These are phyloP conservation scores for Luffia ferchaultella DNA, from an alignment of 2,888 invertebrate genomes.

Conservation along the genomic window DNA sequence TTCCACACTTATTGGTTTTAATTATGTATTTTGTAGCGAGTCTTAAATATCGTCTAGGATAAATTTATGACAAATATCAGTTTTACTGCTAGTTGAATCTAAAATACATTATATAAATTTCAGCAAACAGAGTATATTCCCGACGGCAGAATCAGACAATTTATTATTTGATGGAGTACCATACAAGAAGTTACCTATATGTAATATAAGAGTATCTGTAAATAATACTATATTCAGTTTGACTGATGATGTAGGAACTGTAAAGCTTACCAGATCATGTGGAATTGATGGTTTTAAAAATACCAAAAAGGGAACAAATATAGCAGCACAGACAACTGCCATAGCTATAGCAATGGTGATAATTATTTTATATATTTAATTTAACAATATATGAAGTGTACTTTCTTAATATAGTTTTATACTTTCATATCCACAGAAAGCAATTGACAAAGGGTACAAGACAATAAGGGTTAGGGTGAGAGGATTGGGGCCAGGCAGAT, in stretches of 20 bases:
- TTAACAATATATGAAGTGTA: background rate
- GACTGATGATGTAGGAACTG: constrained; percentile 73
- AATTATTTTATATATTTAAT: background rate
- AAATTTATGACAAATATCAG: too few relatives aligned
- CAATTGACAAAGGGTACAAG: constrained; percentile 75
- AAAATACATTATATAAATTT: constrained; percentile 22
- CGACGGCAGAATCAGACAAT: constrained; percentile 75
- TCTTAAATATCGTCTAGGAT: too few relatives aligned
- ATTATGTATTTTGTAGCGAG: background rate
- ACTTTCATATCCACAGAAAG: constrained; percentile 67
- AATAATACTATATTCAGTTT: constrained; percentile 90
- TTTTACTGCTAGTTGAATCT: too few relatives aligned
- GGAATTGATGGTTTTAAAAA: constrained; percentile 96
- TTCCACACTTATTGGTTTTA: background rate
- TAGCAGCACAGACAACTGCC: constrained; percentile 95
- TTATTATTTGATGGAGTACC: constrained; percentile 77
- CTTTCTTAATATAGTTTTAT: background rate
- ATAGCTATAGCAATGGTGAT: constrained; percentile 79
- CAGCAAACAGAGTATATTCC: constrained; percentile 76
- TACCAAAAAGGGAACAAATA: constrained; percentile 93
- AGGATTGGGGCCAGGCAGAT: constrained; percentile 89
- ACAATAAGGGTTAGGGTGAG: constrained; percentile 79
- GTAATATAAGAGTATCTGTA: constrained; percentile 80
- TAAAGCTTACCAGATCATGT: constrained; percentile 74
- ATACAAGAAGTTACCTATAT: constrained; percentile 83